A percentile compares a stretch with the other conserved stretches of the same genome.
Evolutionary conservation across 2,797 vertebrate genomes (phyloP).

Genomic region (Rhinichthys osculus): DNA sequence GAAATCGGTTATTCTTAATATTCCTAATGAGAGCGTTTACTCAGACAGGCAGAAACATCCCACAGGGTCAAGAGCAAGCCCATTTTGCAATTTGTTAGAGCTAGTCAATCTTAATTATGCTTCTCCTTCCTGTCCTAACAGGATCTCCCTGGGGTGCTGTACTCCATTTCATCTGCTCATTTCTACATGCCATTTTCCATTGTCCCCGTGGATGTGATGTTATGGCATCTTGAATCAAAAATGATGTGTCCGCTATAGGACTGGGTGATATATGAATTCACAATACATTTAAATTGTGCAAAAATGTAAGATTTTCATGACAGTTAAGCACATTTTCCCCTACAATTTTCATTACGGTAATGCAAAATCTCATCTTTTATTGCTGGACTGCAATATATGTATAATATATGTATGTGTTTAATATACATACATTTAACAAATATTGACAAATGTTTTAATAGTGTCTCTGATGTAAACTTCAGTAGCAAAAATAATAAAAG

Average conservation of each 20-base stretch:
- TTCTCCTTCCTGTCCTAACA: constrained; percentile 24
- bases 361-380: neutral
- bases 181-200: constrained; percentile 27
- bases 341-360: neutral
- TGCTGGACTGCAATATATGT: neutral
- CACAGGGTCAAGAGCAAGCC: constrained; percentile 52
- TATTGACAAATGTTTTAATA: neutral
- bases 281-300: neutral
- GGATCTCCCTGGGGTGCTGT: constrained; percentile 49
- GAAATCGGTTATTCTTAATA: constrained; percentile 55
- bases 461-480: neutral
- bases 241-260: neutral
- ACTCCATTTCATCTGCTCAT: constrained; percentile 39
- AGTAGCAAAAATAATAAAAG: neutral
- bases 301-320: too few relatives aligned
- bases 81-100: constrained; percentile 60
- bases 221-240: neutral
- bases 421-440: neutral
- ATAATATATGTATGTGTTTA: neutral
- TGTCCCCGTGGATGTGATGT: neutral
- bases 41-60: constrained; percentile 49
- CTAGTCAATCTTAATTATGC: constrained; percentile 62
- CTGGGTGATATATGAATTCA: neutral
- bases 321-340: neutral
- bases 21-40: constrained; percentile 60